These are phyloP conservation scores for Antigone vipio DNA, from an alignment of 2,113 vertebrate genomes.

Conservation along the genomic window DNA sequence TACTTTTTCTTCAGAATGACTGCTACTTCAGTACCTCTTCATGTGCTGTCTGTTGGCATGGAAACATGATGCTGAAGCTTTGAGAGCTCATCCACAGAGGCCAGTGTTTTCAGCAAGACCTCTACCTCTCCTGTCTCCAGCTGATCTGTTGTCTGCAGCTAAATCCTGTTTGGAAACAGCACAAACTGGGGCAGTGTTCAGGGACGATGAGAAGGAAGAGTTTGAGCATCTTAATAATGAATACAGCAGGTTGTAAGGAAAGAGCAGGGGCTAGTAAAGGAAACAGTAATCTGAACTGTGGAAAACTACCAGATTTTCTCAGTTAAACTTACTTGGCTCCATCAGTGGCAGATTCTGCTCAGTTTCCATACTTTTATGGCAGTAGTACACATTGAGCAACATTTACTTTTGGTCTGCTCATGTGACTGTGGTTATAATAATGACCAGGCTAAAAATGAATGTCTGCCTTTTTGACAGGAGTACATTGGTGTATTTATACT, in stretches of 20 bases:
- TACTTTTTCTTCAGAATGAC: neutral
- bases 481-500: neutral
- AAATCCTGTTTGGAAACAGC: neutral
- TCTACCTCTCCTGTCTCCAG: neutral
- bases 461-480: neutral
- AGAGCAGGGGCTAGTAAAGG: neutral
- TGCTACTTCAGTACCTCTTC: neutral
- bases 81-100: neutral
- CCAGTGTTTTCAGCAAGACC: neutral
- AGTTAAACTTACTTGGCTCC: neutral
- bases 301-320: neutral
- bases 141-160: neutral
- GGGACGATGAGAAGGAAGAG: neutral
- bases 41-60: neutral
- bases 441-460: neutral
- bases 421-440: neutral
- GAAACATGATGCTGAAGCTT: constrained; percentile 16
- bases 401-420: neutral
- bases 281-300: neutral
- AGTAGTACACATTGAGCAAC: neutral
- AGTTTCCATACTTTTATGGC: neutral
- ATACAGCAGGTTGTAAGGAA: neutral
- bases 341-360: neutral
- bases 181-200: neutral
- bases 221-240: neutral